Base-by-base conservation (phyloP, 2,113 vertebrate species). In the Oreamnos americanus region DNA sequence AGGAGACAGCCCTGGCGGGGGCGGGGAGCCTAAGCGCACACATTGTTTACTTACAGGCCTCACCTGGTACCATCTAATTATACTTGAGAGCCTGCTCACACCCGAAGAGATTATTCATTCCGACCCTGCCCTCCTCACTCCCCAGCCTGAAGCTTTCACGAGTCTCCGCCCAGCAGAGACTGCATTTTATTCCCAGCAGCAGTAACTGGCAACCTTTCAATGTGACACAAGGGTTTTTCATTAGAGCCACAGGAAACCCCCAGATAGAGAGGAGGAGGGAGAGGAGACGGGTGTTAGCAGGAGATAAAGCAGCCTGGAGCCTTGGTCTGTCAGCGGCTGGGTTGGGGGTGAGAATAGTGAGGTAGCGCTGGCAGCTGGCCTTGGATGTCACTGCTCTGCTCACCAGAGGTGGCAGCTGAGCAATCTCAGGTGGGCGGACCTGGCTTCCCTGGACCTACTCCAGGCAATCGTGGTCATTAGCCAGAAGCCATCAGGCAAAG, bases 131-230 rank as follows among this genome's bases (percentile, higher is more conserved):
- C 51, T 49, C 85, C 90, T 78, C 23, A 6, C 55, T 58, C 79
- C 62, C 87, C n/a, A 64, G 91, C 92, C 26, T 23, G 55, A 58
- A n/a, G 87, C 89, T 93, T 60, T 81, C 87, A 0, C 0, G 93
- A 43, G 62, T 62, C 67, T 47, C 92, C 10, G 0, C 96, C 92
- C 78, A 43, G 28, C 55, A 53, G 82, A 86, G 85, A 60, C 55
- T 45, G 6, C 64, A 90, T 81, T 96, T 95, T 92, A 96, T 96
- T 92, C 76, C 94, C 64, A 30, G 92, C 81, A 19, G 92, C 95
- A 97, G 16, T 90, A 93, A 71, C 89, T 98, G 97, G 97, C 94
- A 89, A 7, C 96, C 97, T 93, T 90, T 94, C 91, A 91, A 51
- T 71, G 30, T 51, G 79, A 97, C 33, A 8, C 64, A 94, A 95